A percentile compares a stretch with the other conserved stretches of the same genome.
Conservation (phyloP, 2,888 invertebrate species). For the Agriotes lineatus region DNA sequence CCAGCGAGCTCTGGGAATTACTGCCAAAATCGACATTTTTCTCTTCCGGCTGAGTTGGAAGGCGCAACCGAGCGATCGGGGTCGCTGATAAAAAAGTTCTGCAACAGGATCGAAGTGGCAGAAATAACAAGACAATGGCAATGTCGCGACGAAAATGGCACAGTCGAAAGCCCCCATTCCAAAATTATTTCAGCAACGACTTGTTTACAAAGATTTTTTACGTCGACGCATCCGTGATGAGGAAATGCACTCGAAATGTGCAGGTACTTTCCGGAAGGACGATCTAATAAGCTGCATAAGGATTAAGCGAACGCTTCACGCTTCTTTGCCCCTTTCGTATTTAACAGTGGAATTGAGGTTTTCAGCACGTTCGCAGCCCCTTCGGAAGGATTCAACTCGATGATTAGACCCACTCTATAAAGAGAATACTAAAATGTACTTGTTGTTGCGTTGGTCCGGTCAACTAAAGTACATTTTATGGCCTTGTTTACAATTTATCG, state of each 20-base stretch:
- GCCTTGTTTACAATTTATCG: no score
- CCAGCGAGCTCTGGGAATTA: slow-evolving; percentile 6
- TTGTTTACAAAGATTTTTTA: slow-evolving; percentile 2
- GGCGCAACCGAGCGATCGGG: slow-evolving; percentile 5
- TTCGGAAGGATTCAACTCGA: no score
- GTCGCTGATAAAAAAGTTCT: slow-evolving; percentile 6
- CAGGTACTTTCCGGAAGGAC: neutral
- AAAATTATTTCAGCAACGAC: slow-evolving; percentile 2
- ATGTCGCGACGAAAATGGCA: neutral
- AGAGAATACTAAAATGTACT: no score
- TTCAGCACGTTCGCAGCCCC: no score
- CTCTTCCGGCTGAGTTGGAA: slow-evolving; percentile 24
- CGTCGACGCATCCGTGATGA: slow-evolving; percentile 2
- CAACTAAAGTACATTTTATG: no score
- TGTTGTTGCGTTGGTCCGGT: no score
- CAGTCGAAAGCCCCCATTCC: slow-evolving; percentile 11
- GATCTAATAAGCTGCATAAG: neutral
- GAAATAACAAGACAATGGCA: slow-evolving; percentile 10
- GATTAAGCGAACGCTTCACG: no score
- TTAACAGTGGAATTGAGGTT: no score
- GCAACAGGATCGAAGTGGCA: slow-evolving; percentile 4
- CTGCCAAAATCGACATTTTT: slow-evolving; percentile 25
- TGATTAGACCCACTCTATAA: no score
- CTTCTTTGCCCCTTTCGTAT: no score
- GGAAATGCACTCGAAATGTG: slow-evolving; percentile 1